Percentiles rank a stretch among this genome's conserved stretches.
These are phyloP conservation scores for Chironomus striatipennis DNA, from an alignment of 1,140 invertebrate species.

Conservation along the genomic window DNA sequence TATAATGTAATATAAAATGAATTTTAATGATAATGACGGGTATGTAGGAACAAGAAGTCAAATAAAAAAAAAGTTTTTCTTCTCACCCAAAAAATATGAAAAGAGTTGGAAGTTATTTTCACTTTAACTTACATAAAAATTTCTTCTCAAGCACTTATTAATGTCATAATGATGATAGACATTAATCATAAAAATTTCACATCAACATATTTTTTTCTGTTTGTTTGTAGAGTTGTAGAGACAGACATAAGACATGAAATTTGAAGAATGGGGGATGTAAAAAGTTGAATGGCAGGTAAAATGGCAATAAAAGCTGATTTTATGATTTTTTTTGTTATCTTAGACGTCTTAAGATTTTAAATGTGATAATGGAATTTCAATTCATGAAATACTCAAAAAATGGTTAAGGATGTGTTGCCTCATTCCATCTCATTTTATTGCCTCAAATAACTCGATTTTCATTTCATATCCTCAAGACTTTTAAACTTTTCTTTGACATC, in stretches of 20 bases:
- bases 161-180: slow-evolving; percentile 2
- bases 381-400: not conserved
- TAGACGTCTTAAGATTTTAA: not conserved
- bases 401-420: no score
- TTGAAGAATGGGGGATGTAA: no score
- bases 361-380: not conserved
- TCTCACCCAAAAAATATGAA: not conserved
- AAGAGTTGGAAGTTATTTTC: not conserved
- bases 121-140: not conserved
- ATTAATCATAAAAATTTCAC: not conserved
- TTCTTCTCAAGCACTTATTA: not conserved
- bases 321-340: not conserved
- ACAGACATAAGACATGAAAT: no score
- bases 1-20: no score
- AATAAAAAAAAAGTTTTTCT: not conserved
- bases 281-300: not conserved
- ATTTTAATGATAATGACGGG: no score
- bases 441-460: no score
- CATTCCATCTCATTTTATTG: no score
- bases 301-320: not conserved
- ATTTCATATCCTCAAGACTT: no score
- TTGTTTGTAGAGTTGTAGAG: no score
- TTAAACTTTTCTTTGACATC: no score
- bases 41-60: no score
- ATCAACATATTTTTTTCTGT: no score